Evolutionary conservation across 2,888 invertebrate species (phyloP).

Genomic region (Drosophila yooni): DNA sequence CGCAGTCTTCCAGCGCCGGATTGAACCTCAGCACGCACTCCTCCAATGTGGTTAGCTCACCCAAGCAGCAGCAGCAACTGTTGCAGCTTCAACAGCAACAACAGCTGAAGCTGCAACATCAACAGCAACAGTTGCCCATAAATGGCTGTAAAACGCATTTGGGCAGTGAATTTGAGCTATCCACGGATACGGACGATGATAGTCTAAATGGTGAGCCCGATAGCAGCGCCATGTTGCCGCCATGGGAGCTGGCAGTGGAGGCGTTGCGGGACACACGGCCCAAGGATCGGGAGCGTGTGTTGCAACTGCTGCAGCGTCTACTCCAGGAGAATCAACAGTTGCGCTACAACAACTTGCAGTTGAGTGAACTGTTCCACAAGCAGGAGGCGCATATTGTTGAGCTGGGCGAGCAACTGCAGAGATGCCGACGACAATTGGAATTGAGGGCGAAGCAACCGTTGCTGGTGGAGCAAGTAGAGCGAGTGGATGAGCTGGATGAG

Average conservation of each 20-base stretch:
- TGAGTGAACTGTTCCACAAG: constrained; percentile 82
- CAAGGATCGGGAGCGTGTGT: constrained; percentile 83
- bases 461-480: constrained; percentile 46
- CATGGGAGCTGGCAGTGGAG: constrained; percentile 84
- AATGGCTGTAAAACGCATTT: constrained; percentile 50
- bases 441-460: constrained; percentile 59
- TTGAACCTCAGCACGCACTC: constrained; percentile 78
- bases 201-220: constrained; percentile 85
- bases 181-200: constrained; percentile 91
- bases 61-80: constrained; percentile 47
- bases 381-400: constrained; percentile 83
- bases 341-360: constrained; percentile 81
- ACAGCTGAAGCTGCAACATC: constrained; percentile 24
- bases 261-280: constrained; percentile 83
- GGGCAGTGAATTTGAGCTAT: constrained; percentile 88
- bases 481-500: constrained; percentile 16
- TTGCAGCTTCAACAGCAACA: constrained; percentile 38
- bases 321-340: constrained; percentile 84
- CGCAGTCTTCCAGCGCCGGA: constrained; percentile 79
- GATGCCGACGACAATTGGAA: constrained; percentile 80
- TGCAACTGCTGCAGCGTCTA: constrained; percentile 82
- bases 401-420: constrained; percentile 83
- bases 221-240: constrained; percentile 84
- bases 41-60: constrained; percentile 80
- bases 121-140: constrained; percentile 26